Conservation (phyloP, 2,113 vertebrate genomes). For the Meriones unguiculatus region DNA sequence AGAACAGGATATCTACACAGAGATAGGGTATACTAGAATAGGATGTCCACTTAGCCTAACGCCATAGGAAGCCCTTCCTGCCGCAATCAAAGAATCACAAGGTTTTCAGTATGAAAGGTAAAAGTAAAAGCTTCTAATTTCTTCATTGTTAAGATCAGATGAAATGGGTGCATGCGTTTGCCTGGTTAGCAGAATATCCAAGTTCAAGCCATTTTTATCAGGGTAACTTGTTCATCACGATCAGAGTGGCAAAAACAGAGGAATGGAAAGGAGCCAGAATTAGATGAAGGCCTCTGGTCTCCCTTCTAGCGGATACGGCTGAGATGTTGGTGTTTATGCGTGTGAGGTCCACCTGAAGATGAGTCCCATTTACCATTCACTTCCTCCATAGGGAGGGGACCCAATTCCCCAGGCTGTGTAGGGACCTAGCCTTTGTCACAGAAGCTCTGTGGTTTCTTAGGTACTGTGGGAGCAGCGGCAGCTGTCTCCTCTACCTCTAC, state of each 20-base stretch:
- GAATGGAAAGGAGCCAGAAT: not conserved
- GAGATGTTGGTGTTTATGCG: not conserved
- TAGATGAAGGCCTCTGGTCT: not conserved
- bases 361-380: fast-evolving
- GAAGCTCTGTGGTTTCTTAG: not conserved
- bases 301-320: not conserved
- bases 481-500: not conserved
- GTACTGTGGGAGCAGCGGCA: not conserved
- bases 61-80: not conserved
- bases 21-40: not conserved
- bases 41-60: not conserved
- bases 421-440: not conserved
- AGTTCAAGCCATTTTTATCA: not conserved
- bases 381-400: fast-evolving
- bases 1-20: not conserved
- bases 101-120: not conserved
- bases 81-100: not conserved
- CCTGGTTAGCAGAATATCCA: not conserved
- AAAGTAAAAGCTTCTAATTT: not conserved
- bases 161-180: not conserved
- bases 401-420: fast-evolving
- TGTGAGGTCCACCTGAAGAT: not conserved
- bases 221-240: not conserved
- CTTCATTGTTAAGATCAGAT: not conserved
- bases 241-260: not conserved